phyloP scores from a whole-genome alignment of 2,888 invertebrate species.

The Laspeyria flexula region DNA sequence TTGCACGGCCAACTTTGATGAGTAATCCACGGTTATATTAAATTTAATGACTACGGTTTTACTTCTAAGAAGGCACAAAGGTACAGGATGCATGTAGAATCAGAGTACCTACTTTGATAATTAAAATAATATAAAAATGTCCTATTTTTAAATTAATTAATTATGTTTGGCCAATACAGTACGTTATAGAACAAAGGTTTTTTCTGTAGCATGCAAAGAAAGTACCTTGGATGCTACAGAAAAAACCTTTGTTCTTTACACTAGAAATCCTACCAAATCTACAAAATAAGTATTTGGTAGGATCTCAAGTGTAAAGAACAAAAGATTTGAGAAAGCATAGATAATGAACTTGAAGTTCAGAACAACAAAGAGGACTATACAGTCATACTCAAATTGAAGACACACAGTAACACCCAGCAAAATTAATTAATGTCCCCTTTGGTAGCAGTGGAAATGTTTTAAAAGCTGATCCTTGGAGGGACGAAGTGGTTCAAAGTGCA shows the following conservation, averaged over 20 bases:
- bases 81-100: constrained; percentile 31
- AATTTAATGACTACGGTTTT: constrained; percentile 4
- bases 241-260: no score
- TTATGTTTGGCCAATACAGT: no score
- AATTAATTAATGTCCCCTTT: constrained; percentile 81
- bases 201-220: no score
- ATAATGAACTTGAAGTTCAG: constrained; percentile 24
- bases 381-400: constrained; percentile 69
- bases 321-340: no score
- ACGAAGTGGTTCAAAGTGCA: constrained; percentile 59
- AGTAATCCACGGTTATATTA: constrained; percentile 20
- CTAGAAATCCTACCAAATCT: no score
- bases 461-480: constrained; percentile 65
- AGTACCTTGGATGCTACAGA: no score
- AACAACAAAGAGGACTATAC: constrained; percentile 57
- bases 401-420: constrained; percentile 65
- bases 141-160: no score
- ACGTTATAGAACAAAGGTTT: no score
- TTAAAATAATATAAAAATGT: no score
- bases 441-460: constrained; percentile 67
- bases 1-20: constrained; percentile 25
- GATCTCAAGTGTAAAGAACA: no score
- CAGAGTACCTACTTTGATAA: no score
- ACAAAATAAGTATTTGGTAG: no score
- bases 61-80: constrained; percentile 3